Conservation (phyloP, 2,113 vertebrate species). For the Bos javanicus region DNA sequence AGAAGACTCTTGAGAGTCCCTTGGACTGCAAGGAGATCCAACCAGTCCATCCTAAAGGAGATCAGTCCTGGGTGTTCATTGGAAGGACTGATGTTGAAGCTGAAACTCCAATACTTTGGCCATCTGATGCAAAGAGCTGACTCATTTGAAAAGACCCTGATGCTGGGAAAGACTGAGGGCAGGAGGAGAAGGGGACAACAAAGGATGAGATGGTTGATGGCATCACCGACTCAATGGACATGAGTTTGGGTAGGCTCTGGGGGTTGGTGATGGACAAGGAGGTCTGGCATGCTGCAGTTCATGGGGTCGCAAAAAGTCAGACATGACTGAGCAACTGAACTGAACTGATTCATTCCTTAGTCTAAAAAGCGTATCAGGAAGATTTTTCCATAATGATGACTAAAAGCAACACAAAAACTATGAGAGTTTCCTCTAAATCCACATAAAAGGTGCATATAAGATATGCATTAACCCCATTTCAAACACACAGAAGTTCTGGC, state of each 20-base stretch:
- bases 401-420: background rate
- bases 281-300: background rate
- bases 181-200: background rate
- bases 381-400: background rate
- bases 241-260: background rate
- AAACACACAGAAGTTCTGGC: background rate
- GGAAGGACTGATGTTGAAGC: background rate
- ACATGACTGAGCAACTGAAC: background rate
- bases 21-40: background rate
- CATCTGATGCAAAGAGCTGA: background rate
- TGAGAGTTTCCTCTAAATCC: background rate
- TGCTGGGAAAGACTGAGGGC: background rate
- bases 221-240: background rate
- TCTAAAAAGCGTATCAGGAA: background rate
- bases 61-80: background rate
- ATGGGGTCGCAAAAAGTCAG: background rate
- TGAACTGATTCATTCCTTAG: background rate
- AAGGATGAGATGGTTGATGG: background rate
- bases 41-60: background rate
- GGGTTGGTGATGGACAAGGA: background rate
- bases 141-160: background rate
- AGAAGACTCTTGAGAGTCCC: background rate
- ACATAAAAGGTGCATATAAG: background rate
- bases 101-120: background rate
- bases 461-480: background rate